phyloP scores from a whole-genome alignment of 1,140 invertebrate species.

The Zaprionus lachaisei region DNA sequence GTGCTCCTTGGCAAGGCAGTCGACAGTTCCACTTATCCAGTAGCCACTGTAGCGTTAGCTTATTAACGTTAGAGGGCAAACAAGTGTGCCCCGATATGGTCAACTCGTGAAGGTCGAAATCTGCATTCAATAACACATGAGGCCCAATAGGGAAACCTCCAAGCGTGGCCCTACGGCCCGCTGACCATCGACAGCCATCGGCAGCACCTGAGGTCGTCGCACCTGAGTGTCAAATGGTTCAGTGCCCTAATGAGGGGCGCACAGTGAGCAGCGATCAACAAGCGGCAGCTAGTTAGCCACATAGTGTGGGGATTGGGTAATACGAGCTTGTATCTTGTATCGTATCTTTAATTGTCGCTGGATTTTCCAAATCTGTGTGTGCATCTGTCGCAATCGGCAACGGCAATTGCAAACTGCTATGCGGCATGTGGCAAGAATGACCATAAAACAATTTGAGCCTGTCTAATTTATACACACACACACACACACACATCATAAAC shows the following conservation, averaged over 20 bases:
- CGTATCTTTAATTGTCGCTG: conserved; percentile 48
- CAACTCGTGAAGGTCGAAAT: conserved; percentile 10
- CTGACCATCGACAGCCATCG: not conserved
- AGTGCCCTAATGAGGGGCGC: conserved; percentile 67
- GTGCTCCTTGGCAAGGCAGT: too few relatives aligned
- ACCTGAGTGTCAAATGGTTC: conserved; percentile 73
- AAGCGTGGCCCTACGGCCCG: conserved; percentile 18
- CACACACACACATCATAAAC: not conserved
- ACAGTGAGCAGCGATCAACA: not conserved
- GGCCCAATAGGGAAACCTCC: conserved; percentile 10
- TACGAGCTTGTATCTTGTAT: conserved; percentile 32
- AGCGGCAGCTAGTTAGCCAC: conserved; percentile 3
- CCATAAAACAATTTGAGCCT: conserved; percentile 68
- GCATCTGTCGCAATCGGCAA: conserved; percentile 51
- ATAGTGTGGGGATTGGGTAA: conserved; percentile 38
- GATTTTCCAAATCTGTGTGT: conserved; percentile 47
- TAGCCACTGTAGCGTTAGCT: conserved; percentile 2
- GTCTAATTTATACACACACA: conserved; percentile 63
- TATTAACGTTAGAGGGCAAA: not conserved
- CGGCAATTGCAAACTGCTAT: conserved; percentile 21
- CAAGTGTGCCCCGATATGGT: not conserved
- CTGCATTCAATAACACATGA: not conserved
- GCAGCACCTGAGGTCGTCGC: conserved; percentile 61
- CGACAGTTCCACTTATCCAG: not conserved
- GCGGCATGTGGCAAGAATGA: conserved; percentile 72